phyloP scores from a whole-genome alignment of 2,113 vertebrate genomes.

The Datnioides undecimradiatus region DNA sequence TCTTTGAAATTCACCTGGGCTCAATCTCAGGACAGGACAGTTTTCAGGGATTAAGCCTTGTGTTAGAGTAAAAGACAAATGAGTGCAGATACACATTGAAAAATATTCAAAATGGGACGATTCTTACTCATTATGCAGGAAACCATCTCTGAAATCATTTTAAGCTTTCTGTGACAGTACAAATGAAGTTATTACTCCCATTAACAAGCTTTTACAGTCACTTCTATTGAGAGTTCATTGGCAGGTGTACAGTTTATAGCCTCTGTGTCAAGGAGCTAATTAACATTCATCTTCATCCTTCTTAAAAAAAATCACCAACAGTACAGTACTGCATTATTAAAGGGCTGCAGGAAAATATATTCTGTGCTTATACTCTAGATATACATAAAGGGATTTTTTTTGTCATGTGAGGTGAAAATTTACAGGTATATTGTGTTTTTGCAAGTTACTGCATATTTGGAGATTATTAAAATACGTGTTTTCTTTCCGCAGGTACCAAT shows the following conservation, averaged over 20 bases:
- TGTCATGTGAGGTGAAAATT: background rate
- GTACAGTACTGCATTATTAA: background rate
- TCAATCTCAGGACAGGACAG: background rate
- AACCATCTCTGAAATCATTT: constrained; percentile 11
- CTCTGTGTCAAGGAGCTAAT: background rate
- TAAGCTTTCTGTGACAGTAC: constrained; percentile 4
- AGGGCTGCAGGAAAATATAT: background rate
- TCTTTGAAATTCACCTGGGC: constrained; percentile 1
- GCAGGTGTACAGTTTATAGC: background rate
- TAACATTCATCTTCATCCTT: background rate
- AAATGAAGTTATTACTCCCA: constrained; percentile 2
- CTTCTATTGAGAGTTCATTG: background rate
- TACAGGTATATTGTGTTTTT: background rate
- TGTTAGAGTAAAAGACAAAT: background rate
- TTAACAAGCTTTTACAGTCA: background rate
- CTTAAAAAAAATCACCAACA: too few species aligned
- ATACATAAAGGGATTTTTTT: background rate
- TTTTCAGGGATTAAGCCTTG: background rate
- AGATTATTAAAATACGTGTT: background rate
- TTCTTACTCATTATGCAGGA: constrained; percentile 9
- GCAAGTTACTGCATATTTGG: background rate
- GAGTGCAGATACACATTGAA: background rate
- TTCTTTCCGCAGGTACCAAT: constrained; percentile 90
- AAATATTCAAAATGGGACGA: background rate
- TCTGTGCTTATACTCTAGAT: background rate